These are phyloP conservation scores for Chouioia cunea DNA, from an alignment of 2,888 invertebrate species.

Conservation along the genomic window DNA sequence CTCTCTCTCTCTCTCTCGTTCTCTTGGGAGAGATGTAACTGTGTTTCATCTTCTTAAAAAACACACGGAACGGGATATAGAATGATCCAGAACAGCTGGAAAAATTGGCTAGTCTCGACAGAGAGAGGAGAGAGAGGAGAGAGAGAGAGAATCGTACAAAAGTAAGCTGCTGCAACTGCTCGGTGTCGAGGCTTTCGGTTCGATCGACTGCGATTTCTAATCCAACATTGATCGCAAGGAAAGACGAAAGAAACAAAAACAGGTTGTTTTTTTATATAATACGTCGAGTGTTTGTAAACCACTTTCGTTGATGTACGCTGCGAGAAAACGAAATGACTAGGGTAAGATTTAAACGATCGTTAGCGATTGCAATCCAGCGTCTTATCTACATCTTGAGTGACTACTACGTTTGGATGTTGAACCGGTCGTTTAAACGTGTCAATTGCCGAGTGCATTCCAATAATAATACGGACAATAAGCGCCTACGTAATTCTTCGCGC, in stretches of 20 bases:
- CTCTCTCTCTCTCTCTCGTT: not conserved
- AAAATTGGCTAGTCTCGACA: not conserved
- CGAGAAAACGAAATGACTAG: too few relatives aligned
- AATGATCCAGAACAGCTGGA: too few relatives aligned
- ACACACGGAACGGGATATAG: not conserved
- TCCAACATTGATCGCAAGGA: not conserved
- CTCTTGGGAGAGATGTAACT: not conserved
- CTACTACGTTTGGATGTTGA: slow-evolving; percentile 36
- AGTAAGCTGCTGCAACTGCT: slow-evolving; percentile 14
- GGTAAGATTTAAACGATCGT: too few relatives aligned
- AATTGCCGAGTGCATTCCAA: slow-evolving; percentile 21
- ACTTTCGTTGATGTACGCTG: too few relatives aligned
- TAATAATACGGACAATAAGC: too few relatives aligned
- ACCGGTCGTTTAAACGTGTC: slow-evolving; percentile 18
- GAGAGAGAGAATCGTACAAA: not conserved
- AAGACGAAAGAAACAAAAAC: slow-evolving; percentile 7
- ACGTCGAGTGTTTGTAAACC: too few relatives aligned
- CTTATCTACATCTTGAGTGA: too few relatives aligned
- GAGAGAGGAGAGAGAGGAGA: slow-evolving; percentile 6
- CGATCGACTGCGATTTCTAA: slow-evolving; percentile 6
- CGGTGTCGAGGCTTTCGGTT: not conserved
- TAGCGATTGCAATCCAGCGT: too few relatives aligned
- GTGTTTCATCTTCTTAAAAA: not conserved
- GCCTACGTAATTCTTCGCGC: slow-evolving; percentile 9
- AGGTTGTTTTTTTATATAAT: too few relatives aligned